Percentiles rank a stretch among this genome's conserved stretches.
Evolutionary conservation across 2,888 invertebrate genomes (phyloP).

Genomic region (Aphodius granarius): DNA sequence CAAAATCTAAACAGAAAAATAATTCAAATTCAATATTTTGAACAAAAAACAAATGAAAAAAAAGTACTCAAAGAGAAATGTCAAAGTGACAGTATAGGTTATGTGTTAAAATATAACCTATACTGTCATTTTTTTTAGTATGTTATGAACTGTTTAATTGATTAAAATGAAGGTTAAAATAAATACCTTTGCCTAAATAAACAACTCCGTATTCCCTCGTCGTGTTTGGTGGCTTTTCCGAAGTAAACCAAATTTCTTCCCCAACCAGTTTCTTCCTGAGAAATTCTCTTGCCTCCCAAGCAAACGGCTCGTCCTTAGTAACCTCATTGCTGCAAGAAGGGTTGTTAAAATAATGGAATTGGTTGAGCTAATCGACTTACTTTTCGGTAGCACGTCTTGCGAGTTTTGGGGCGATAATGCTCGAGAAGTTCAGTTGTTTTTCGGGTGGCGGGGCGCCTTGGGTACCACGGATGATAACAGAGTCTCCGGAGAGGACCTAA

Average conservation of each 20-base stretch:
- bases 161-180: constrained; percentile 31
- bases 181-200: constrained; percentile 85
- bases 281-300: constrained; percentile 97
- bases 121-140: too few species aligned
- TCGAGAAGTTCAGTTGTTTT: constrained; percentile 86
- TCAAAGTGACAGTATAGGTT: too few species aligned
- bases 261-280: constrained; percentile 90
- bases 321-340: constrained; percentile 52
- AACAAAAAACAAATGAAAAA: too few species aligned
- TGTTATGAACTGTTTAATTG: background rate
- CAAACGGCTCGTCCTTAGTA: constrained; percentile 88
- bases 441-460: constrained; percentile 92
- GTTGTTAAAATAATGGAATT: constrained; percentile 11
- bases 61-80: too few species aligned
- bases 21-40: too few species aligned
- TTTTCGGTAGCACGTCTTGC: constrained; percentile 71
- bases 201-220: constrained; percentile 87
- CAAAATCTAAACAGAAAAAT: constrained; percentile 58
- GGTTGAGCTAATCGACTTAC: constrained; percentile 40
- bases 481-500: constrained; percentile 95
- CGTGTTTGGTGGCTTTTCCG: constrained; percentile 81
- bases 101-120: too few species aligned
- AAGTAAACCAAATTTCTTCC: constrained; percentile 82
- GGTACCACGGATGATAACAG: constrained; percentile 85
- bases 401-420: constrained; percentile 90